Percentiles rank a stretch among this genome's conserved stretches.
phyloP scores from a whole-genome alignment of 2,888 invertebrate genomes.

The Epinotia nisella region DNA sequence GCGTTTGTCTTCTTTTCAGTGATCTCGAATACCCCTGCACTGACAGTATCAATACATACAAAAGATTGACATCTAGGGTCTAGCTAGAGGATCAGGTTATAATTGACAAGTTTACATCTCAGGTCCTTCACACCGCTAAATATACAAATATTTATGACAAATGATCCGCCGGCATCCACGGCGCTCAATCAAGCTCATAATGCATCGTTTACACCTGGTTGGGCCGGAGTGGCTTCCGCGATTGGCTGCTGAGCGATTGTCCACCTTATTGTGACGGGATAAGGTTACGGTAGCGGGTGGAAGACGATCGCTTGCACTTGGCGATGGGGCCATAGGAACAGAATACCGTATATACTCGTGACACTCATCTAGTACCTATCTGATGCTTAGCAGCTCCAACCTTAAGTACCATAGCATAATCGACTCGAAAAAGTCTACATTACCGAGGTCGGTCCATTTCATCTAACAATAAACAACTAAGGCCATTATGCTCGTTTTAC shows the following conservation, averaged over 20 bases:
- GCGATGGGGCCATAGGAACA: conserved; percentile 9
- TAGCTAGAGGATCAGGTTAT: too few relatives aligned
- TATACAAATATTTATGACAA: conserved; percentile 36
- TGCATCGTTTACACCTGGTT: conserved; percentile 39
- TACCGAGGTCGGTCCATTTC: too few relatives aligned
- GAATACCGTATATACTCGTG: neutral
- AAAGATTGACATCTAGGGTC: too few relatives aligned
- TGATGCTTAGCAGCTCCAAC: too few relatives aligned
- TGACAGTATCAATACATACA: too few relatives aligned
- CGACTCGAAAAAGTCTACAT: too few relatives aligned
- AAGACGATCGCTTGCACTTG: conserved; percentile 20
- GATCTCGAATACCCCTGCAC: too few relatives aligned
- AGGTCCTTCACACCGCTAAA: conserved; percentile 5
- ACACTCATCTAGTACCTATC: too few relatives aligned
- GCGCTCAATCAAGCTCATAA: conserved; percentile 43
- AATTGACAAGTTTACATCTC: neutral
- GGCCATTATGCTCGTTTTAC: too few relatives aligned
- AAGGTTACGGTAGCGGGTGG: neutral
- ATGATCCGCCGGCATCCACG: conserved; percentile 15
- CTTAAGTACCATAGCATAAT: too few relatives aligned
- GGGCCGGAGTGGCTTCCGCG: conserved; percentile 29
- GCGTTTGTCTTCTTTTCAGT: too few relatives aligned
- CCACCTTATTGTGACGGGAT: neutral
- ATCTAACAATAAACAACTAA: neutral
- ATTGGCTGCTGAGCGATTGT: neutral